Evolutionary conservation across 2,888 invertebrate species (phyloP).

Genomic region (Parnassius mnemosyne): DNA sequence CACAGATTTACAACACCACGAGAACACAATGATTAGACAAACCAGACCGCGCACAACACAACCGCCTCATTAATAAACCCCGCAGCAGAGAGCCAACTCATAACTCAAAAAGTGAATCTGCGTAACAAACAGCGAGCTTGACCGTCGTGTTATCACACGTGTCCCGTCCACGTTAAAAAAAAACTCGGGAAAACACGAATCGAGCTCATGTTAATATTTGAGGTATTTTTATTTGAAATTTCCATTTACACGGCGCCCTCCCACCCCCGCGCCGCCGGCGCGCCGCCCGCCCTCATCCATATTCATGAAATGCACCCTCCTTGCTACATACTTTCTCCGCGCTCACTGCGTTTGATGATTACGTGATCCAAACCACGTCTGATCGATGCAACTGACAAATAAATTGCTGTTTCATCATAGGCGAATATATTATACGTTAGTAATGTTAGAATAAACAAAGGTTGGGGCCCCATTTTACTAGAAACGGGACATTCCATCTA

Average conservation of each 20-base stretch:
- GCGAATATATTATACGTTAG: not conserved
- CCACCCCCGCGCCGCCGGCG: slow-evolving; percentile 26
- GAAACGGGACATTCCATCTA: no score
- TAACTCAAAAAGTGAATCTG: slow-evolving; percentile 33
- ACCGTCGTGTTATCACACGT: slow-evolving; percentile 63
- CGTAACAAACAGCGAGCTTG: slow-evolving; percentile 46
- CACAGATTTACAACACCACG: no score
- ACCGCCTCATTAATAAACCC: slow-evolving; percentile 17
- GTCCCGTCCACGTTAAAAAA: slow-evolving; percentile 48
- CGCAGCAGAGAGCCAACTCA: slow-evolving; percentile 16
- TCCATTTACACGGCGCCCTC: slow-evolving; percentile 64
- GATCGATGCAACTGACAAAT: slow-evolving; percentile 24
- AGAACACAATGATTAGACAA: slow-evolving; percentile 4
- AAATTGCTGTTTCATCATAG: slow-evolving; percentile 10
- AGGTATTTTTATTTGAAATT: slow-evolving; percentile 81
- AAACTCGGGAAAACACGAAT: slow-evolving; percentile 73
- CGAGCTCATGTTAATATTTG: slow-evolving; percentile 79
- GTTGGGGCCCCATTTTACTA: no score
- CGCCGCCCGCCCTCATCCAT: slow-evolving; percentile 73
- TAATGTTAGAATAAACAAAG: no score
- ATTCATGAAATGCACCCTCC: slow-evolving; percentile 83
- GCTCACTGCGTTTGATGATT: slow-evolving; percentile 31
- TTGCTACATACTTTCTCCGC: slow-evolving; percentile 68
- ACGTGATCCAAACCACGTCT: slow-evolving; percentile 20
- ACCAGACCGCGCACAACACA: not conserved